Conservation (phyloP, 2,888 invertebrate species). For the Acrobasis repandana region DNA sequence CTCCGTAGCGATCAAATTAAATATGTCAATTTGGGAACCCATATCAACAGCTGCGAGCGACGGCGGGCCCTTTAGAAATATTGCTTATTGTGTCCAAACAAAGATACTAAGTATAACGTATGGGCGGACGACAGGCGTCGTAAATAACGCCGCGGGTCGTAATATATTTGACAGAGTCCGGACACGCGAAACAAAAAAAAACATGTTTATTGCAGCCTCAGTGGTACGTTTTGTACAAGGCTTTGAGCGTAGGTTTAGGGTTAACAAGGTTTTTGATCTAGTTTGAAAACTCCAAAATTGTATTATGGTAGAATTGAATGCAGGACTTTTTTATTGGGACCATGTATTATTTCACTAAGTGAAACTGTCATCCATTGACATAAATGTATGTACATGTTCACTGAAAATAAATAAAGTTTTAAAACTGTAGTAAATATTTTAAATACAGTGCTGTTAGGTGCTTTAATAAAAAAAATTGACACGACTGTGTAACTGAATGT, state of each 20-base stretch:
- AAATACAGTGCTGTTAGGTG: no score
- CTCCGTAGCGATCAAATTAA: constrained; percentile 82
- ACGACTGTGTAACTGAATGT: no score
- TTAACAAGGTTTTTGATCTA: constrained; percentile 8
- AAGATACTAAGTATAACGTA: constrained; percentile 84
- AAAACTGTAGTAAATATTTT: no score
- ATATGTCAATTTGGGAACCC: constrained; percentile 83
- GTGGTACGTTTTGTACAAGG: constrained; percentile 27
- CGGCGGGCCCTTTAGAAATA: constrained; percentile 82
- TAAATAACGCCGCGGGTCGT: constrained; percentile 82
- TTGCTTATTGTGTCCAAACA: constrained; percentile 84
- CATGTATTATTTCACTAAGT: no score
- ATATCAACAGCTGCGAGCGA: constrained; percentile 82
- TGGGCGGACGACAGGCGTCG: constrained; percentile 81
- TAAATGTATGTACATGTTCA: no score
- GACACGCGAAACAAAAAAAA: constrained; percentile 83
- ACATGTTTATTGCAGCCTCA: constrained; percentile 79
- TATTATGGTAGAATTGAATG: no score
- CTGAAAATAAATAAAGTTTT: no score
- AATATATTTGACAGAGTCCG: constrained; percentile 83
- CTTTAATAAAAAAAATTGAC: no score
- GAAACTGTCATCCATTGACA: no score
- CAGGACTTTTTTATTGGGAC: no score
- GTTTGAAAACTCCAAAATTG: constrained; percentile 28
- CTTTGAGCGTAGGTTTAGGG: constrained; percentile 3